Evolutionary conservation across 2,888 invertebrate species (phyloP).

Genomic region (Agriotes lineatus): DNA sequence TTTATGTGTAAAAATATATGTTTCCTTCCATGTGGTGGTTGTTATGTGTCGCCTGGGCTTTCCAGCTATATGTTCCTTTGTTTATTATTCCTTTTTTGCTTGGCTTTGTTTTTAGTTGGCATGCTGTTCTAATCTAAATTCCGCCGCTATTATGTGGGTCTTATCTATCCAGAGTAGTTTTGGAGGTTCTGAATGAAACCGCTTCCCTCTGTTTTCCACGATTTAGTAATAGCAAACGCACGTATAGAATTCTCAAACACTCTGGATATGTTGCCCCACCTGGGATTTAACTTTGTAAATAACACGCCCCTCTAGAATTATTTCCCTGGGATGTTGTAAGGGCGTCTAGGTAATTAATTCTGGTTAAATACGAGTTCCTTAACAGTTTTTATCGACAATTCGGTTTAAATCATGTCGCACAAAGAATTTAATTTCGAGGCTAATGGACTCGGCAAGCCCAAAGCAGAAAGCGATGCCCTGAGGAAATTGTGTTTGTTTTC

Average conservation of each 20-base stretch:
- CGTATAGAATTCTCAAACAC: not conserved
- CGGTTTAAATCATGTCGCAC: not conserved
- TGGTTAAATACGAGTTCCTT: not conserved
- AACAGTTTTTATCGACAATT: not conserved
- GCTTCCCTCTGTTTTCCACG: constrained; percentile 6
- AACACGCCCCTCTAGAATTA: constrained; percentile 2
- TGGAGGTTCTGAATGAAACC: constrained; percentile 14
- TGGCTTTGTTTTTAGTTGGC: constrained; percentile 8
- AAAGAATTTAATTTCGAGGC: not conserved
- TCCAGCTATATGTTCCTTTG: not conserved
- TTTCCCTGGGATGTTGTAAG: not conserved
- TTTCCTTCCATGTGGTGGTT: constrained; percentile 1
- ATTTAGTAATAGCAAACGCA: not conserved
- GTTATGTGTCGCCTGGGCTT: constrained; percentile 13
- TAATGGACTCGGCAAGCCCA: not conserved
- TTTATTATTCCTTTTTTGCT: constrained; percentile 7
- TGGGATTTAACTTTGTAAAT: constrained; percentile 27
- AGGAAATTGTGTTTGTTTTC: not conserved
- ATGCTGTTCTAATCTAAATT: constrained; percentile 11
- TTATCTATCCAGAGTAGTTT: constrained; percentile 24
- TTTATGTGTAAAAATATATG: not conserved
- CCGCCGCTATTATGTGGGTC: not conserved
- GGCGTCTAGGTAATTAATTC: constrained; percentile 21
- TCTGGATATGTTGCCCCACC: not conserved
- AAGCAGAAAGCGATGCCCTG: not conserved